These are phyloP conservation scores for Eristalis pertinax DNA, from an alignment of 2,888 invertebrate species.

Conservation along the genomic window DNA sequence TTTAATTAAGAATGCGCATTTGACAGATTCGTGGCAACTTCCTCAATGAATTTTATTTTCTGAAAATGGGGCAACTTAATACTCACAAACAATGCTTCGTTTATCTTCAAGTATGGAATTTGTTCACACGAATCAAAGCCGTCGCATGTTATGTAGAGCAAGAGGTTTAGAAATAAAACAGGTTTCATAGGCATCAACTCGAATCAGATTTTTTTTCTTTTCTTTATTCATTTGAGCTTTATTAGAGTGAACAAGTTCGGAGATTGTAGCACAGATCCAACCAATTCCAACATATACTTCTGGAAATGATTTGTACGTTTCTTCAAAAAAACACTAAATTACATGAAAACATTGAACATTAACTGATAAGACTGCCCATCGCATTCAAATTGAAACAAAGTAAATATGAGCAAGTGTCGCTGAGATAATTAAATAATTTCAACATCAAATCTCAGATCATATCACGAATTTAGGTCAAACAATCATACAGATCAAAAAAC, in stretches of 20 bases:
- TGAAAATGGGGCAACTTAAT: no score
- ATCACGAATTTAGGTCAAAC: neutral
- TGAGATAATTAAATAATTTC: neutral
- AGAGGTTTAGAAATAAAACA: neutral
- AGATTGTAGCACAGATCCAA: no score
- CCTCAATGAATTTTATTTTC: no score
- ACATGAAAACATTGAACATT: no score
- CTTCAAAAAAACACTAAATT: no score
- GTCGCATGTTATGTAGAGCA: neutral
- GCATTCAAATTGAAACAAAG: neutral
- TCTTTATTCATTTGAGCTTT: neutral
- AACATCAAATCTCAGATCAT: neutral
- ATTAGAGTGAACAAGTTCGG: neutral
- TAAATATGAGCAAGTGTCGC: neutral
- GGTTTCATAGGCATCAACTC: neutral
- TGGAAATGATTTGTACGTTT: no score
- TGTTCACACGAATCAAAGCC: neutral
- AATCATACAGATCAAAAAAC: neutral
- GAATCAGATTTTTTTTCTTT: neutral
- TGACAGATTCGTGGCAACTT: no score
- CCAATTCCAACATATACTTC: no score
- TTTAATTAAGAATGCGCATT: no score
- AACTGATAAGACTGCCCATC: no score
- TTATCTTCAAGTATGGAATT: neutral
- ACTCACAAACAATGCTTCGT: neutral